phyloP scores from a whole-genome alignment of 2,113 vertebrate genomes.

The Hydrolagus affinis region DNA sequence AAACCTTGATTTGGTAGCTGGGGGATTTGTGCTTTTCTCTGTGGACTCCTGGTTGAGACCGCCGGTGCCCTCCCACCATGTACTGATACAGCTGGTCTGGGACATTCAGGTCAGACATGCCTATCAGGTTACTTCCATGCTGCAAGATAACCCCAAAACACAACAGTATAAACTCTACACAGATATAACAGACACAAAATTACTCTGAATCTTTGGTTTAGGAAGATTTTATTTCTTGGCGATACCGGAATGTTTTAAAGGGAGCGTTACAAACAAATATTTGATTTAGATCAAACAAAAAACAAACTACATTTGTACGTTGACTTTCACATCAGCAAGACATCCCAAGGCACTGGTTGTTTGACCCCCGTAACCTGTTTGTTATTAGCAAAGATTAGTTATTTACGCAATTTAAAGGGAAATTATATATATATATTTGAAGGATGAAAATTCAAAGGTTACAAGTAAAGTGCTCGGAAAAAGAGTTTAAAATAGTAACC shows the following conservation, averaged over 20 bases:
- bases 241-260: not conserved
- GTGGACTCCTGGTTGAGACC: conserved; percentile 75
- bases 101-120: conserved; percentile 94
- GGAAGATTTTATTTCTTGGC: not conserved
- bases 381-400: too few relatives aligned
- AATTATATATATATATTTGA: too few relatives aligned
- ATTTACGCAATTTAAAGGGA: too few relatives aligned
- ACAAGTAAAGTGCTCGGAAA: too few relatives aligned
- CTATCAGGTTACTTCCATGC: conserved; percentile 95
- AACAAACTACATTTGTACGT: too few relatives aligned
- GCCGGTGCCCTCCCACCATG: conserved; percentile 93
- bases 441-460: too few relatives aligned
- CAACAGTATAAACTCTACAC: not conserved
- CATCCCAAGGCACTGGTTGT: too few relatives aligned
- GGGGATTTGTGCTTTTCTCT: conserved; percentile 94
- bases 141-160: conserved; percentile 39
- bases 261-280: not conserved
- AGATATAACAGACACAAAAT: not conserved
- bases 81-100: conserved; percentile 97
- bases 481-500: too few relatives aligned
- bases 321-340: too few relatives aligned
- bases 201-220: not conserved
- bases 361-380: too few relatives aligned
- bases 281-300: not conserved
- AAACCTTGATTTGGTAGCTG: conserved; percentile 93